These are phyloP conservation scores for Mythimna lalbum DNA, from an alignment of 2,888 invertebrate species.

Conservation along the genomic window DNA sequence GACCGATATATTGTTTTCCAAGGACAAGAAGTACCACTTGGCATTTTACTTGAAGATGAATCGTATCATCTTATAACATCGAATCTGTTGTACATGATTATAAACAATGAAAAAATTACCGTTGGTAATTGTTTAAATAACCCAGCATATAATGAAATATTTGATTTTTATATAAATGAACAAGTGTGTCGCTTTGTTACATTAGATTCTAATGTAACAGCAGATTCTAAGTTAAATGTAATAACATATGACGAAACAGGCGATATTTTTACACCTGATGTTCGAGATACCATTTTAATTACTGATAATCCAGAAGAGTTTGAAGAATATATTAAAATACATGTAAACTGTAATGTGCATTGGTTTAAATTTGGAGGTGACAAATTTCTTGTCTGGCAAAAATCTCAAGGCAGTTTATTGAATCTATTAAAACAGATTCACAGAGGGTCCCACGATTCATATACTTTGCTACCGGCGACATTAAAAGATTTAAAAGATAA, in stretches of 20 bases:
- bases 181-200: conserved; percentile 45
- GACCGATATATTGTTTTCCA: conserved; percentile 48
- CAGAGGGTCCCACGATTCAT: conserved; percentile 9
- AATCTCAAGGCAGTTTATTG: conserved; percentile 42
- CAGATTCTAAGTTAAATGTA: conserved; percentile 11
- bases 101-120: conserved; percentile 41
- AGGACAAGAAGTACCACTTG: conserved; percentile 35
- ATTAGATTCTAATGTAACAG: conserved; percentile 11
- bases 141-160: conserved; percentile 35
- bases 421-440: conserved; percentile 43
- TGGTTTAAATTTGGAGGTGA: conserved; percentile 41
- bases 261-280: conserved; percentile 4
- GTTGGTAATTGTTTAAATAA: conserved; percentile 38
- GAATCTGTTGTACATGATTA: conserved; percentile 38
- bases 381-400: conserved; percentile 37
- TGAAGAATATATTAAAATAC: conserved; percentile 1
- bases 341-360: conserved; percentile 40
- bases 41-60: conserved; percentile 16
- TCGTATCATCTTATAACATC: conserved; percentile 41
- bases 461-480: conserved; percentile 17
- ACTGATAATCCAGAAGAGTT: conserved; percentile 42
- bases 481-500: conserved; percentile 48
- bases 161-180: conserved; percentile 43
- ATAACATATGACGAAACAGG: conserved; percentile 17
- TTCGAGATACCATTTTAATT: conserved; percentile 39